Conservation (phyloP, 2,888 invertebrate genomes). For the Drosophila hamatofila region DNA sequence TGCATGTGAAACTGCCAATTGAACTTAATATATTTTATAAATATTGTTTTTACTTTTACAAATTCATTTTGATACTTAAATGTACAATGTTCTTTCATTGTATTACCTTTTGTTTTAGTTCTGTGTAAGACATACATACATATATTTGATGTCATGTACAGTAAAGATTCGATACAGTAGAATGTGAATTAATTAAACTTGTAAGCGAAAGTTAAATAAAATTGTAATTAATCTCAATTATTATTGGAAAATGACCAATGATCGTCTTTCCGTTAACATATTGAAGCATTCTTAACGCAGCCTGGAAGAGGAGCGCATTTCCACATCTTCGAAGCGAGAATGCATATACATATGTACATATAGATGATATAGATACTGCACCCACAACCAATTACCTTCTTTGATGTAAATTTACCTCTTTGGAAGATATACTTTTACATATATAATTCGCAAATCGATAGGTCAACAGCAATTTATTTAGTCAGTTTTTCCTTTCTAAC, state of each 20-base stretch:
- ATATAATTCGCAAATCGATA: no score
- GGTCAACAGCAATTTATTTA: no score
- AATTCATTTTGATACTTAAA: constrained; percentile 10
- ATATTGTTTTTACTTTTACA: neutral
- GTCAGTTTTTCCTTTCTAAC: no score
- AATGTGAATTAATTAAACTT: neutral
- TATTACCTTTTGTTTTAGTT: neutral
- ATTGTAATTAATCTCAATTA: neutral
- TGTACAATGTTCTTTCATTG: neutral
- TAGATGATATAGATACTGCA: no score
- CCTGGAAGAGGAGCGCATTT: no score
- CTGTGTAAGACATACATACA: neutral
- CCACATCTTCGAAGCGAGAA: no score
- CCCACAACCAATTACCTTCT: no score
- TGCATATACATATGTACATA: no score
- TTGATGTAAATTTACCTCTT: no score
- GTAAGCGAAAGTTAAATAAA: neutral
- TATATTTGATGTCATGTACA: constrained; percentile 3
- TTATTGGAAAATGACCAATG: no score
- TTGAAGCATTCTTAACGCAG: no score
- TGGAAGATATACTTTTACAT: no score
- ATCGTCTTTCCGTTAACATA: neutral
- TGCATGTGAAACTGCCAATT: constrained; percentile 98
- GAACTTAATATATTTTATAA: constrained; percentile 58
- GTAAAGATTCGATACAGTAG: neutral